Percentiles rank a stretch among this genome's conserved stretches.
Evolutionary conservation across 2,113 vertebrate species (phyloP).

Genomic region (Heptranchias perlo): DNA sequence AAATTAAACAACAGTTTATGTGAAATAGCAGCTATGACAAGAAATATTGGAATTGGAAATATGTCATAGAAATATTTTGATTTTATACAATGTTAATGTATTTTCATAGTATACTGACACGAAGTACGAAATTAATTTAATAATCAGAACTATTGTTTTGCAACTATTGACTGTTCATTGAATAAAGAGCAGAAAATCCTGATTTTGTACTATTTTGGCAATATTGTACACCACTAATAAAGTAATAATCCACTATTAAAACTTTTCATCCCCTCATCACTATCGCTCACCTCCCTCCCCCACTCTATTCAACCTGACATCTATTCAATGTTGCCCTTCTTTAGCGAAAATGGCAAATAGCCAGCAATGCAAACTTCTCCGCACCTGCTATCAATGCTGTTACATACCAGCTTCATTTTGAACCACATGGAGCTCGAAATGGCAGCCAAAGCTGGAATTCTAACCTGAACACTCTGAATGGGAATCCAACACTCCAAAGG

Average conservation of each 20-base stretch:
- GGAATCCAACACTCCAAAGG: background rate
- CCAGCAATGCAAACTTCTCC: background rate
- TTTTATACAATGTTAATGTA: background rate
- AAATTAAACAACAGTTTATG: background rate
- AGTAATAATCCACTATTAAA: background rate
- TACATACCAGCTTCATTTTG: background rate
- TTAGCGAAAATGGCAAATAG: background rate
- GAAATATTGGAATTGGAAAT: background rate
- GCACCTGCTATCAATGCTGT: background rate
- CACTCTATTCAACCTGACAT: background rate
- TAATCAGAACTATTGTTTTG: background rate
- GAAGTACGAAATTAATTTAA: background rate
- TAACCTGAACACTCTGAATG: background rate
- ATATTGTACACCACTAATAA: background rate
- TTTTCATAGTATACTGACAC: background rate
- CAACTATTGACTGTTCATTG: background rate
- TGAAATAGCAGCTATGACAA: background rate
- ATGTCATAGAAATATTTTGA: background rate
- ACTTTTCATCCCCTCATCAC: background rate
- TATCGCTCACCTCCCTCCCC: background rate
- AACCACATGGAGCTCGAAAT: background rate
- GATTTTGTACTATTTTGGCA: background rate
- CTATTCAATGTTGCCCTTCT: background rate
- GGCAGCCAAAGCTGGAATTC: background rate
- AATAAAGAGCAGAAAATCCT: background rate